Conservation (phyloP, 2,113 vertebrate genomes). For the Amphilophus citrinellus region DNA sequence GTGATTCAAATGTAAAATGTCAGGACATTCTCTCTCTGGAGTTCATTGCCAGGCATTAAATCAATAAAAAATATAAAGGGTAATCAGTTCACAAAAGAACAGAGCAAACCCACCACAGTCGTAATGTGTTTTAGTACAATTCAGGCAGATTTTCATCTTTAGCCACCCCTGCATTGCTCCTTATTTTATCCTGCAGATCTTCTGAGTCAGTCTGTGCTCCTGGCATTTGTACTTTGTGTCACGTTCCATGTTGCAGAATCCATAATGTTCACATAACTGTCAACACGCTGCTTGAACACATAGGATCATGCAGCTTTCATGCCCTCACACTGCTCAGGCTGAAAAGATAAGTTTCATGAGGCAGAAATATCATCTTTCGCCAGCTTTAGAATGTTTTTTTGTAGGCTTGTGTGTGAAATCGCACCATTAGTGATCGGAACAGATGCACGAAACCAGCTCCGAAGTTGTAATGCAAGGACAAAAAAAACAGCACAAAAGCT, state of each 20-base stretch:
- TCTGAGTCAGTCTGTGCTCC: constrained; percentile 45
- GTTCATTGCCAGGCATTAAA: background rate
- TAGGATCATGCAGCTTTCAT: constrained; percentile 11
- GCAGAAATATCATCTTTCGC: constrained; percentile 7
- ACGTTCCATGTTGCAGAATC: constrained; percentile 43
- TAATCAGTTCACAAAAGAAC: background rate
- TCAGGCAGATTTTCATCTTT: background rate
- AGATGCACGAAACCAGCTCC: background rate
- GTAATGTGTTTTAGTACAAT: background rate
- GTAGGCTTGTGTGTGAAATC: background rate
- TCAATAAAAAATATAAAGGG: background rate
- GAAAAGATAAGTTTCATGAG: constrained; percentile 32
- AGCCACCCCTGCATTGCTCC: background rate
- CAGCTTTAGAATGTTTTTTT: background rate
- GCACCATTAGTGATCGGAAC: background rate
- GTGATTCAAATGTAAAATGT: background rate
- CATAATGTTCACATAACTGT: constrained; percentile 33
- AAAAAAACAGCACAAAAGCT: background rate
- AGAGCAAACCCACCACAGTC: constrained; percentile 14
- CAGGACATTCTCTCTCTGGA: background rate
- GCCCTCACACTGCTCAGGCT: constrained; percentile 22
- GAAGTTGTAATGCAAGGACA: background rate
- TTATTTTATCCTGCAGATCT: background rate
- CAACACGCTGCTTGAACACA: constrained; percentile 20
- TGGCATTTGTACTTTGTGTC: constrained; percentile 44